Evolutionary conservation across 2,888 invertebrate species (phyloP), one percentile per base, ranked within the genome.

Genomic region (Noctua comes): DNA sequence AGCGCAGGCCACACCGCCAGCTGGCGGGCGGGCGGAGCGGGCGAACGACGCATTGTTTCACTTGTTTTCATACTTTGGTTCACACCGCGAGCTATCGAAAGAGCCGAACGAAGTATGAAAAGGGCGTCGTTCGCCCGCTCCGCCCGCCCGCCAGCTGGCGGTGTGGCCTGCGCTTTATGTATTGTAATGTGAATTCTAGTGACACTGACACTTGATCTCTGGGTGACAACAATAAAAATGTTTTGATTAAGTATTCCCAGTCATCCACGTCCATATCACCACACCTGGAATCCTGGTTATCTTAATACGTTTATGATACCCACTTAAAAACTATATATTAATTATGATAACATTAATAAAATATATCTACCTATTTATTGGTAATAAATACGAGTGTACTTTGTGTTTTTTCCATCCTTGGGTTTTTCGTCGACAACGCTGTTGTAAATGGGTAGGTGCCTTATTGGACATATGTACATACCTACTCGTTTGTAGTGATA

Each of bases 271-370:
- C 10, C 36, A 8, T 64, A 21, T 31, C 62, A 21, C 21, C 21
- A 21, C 31, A 64, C 10, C 10, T 36, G 62, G 62, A 64, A 64
- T 64, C 31, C 62, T 64, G 10, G 10, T 64, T 64, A 64, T 64
- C 62, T 21, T 64, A 64, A 64, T 21, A 36, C 62, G 1, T 36
- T 64, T 64, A 43, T 43, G 43, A 43, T 66, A n/a, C 43, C 8
- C 66, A n/a, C 66, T 66, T 66, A 66, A 43, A 66, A 43, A 43
- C n/a, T 66, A 43, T 66, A 40, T 40, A 66, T 18, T 66, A 66
- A 43, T 66, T 66, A 43, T 66, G 43, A 66, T 66, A 66, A 66
- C 66, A 66, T 18, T 66, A 43, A 66, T 43, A 43, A 43, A 43
- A 66, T 16, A 31, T 18, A 62, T 62, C 18, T 43, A 43, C 40